Base-by-base conservation (phyloP, 2,888 invertebrate genomes). In the Meliscaeva auricollis region DNA sequence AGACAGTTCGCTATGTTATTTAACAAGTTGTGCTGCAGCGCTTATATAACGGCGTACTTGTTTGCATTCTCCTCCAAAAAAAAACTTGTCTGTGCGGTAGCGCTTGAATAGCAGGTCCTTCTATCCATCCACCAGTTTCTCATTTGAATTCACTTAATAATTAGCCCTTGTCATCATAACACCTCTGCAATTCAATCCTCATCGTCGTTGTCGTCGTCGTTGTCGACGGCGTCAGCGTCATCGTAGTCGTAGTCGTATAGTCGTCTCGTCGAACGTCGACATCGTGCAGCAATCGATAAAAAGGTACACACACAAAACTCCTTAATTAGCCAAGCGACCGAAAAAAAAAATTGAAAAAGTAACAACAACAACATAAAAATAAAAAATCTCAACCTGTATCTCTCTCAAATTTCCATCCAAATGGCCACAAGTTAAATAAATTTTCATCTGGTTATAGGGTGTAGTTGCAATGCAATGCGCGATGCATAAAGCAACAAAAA, bases 341-440 rank as follows among this genome's bases (percentile, higher is more conserved):
- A 58, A 48, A 64, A 46, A 30, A 48, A 7, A 11, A 38, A 38
- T 13, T 30, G 20, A 30, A 44, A 46, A 60, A 70, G 46, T n/a
- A n/a, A n/a, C n/a, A n/a, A n/a, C n/a, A n/a, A n/a, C n/a, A n/a
- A n/a, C n/a, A 46, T 52, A 50, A 52, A 56, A 69, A 69, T 46
- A 64, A 22, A 44, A 17, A 22, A 17, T 62, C 58, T 60, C 41
- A 66, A 60, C 69, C 60, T 58, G 60, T 77, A 62, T 66, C 70
- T 58, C 73, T 72, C 75, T 76, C 64, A 44, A 81, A 81, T 81
- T 81, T 69, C 78, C 62, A 78, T 78, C 69, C 74, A 83, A 84
- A 72, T 80, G 80, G 75, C 84, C 84, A 80, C 80, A 80, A 84
- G 84, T 75, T 80, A 70, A 80, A 84, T 70, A 84, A 84, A 80